Conservation (phyloP, 2,797 vertebrate genomes). For the Scomberomorus guttatus region DNA sequence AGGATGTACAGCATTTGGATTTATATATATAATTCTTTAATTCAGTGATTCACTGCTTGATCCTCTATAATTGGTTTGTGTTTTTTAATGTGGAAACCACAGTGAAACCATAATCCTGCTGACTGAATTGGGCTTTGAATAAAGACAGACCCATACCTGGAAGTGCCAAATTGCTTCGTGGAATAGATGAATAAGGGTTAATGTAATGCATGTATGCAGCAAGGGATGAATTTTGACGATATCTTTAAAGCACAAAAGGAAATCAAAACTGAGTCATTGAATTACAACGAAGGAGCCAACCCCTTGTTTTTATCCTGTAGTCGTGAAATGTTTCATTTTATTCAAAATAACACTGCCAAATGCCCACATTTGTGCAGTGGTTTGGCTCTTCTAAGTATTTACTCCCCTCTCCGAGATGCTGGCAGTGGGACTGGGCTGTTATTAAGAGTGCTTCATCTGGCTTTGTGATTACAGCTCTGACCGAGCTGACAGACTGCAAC, state of each 20-base stretch:
- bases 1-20: conserved; percentile 54
- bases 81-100: conserved; percentile 46
- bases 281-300: conserved; percentile 11
- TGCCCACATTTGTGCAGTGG: conserved; percentile 50
- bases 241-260: conserved; percentile 38
- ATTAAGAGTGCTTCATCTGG: conserved; percentile 72
- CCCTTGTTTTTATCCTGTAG: conserved; percentile 41
- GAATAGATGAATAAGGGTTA: conserved; percentile 53
- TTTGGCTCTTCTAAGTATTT: conserved; percentile 55
- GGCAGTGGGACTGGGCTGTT: conserved; percentile 55
- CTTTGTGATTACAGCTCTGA: conserved; percentile 75
- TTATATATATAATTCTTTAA: conserved; percentile 54
- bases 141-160: conserved; percentile 30
- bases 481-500: conserved; percentile 69
- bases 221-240: conserved; percentile 29
- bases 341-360: conserved; percentile 43
- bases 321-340: conserved; percentile 55
- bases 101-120: conserved; percentile 46
- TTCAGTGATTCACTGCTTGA: conserved; percentile 52
- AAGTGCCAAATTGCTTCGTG: conserved; percentile 45
- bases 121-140: conserved; percentile 49
- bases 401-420: conserved; percentile 46
- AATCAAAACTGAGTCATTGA: conserved; percentile 28
- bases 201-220: conserved; percentile 46
- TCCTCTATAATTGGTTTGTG: conserved; percentile 61